Conservation (phyloP, 92 coral and sea anemone species). For the Phenganax stokvisi region DNA sequence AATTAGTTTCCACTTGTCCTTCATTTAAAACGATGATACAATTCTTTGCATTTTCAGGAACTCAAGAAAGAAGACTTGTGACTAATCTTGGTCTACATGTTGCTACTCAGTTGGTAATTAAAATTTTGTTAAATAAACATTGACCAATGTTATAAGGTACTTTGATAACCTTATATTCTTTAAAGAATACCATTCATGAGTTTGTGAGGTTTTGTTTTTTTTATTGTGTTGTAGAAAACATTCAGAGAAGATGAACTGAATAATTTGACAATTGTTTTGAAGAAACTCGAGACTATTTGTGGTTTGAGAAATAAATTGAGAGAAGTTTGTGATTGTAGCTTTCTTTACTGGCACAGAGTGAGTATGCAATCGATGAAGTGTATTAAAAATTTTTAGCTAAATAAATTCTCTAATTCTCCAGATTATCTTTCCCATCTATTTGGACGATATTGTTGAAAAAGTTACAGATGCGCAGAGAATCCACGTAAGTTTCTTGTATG, state of each 20-base stretch:
- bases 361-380: neutral
- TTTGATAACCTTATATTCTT: no score
- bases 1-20: neutral
- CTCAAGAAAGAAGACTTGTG: constrained; percentile 82
- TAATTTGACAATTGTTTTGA: constrained; percentile 61
- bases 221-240: constrained; percentile 50
- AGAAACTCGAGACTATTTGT: constrained; percentile 75
- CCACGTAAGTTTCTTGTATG: constrained; percentile 55
- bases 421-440: constrained; percentile 82
- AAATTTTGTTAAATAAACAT: neutral
- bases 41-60: constrained; percentile 45
- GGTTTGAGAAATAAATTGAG: constrained; percentile 63
- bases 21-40: no score
- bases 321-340: constrained; percentile 79
- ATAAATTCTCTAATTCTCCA: constrained; percentile 8
- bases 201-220: neutral
- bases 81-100: constrained; percentile 82
- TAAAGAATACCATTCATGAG: no score
- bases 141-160: neutral
- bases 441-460: constrained; percentile 77
- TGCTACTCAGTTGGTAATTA: constrained; percentile 77
- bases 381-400: neutral
- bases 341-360: constrained; percentile 90
- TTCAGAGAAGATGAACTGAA: constrained; percentile 89
- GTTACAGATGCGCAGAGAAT: constrained; percentile 84